Base-by-base conservation (phyloP, 2,888 invertebrate species). In the Campoplex capitator region DNA sequence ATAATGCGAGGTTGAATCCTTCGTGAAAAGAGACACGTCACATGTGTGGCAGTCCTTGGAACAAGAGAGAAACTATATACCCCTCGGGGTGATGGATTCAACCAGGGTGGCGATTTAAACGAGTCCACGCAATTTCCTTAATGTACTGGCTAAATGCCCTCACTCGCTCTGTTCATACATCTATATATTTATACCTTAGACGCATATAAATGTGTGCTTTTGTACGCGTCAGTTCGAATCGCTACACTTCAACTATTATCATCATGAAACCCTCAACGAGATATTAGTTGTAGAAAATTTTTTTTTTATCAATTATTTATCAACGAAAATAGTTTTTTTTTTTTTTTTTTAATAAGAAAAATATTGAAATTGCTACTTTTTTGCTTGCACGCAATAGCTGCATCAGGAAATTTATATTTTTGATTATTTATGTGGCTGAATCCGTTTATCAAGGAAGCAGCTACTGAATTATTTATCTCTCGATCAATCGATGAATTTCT, bases 121-220 rank as follows among this genome's bases (percentile, higher is more conserved):
- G 91, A 92, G 91, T 91, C 91, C 90, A 91, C 92, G 93, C 94
- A 94, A 94, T 94, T 93, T 94, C 91, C 93, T 94, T 94, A 94
- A 94, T 94, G 94, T 93, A 94, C 94, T 94, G 89, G 92, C 92
- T 93, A 92, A 94, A 93, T 91, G 92, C 89, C 91, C 90, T 89
- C 48, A 71, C 79, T 76, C 86, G 48, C 79, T 73, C 18, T 28
- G 18, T 56, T 23, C 18, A 73, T 58, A 23, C 32, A 71, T 62
- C 58, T 58, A 67, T 76, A 81, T 71, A 54, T 38, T 35, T 56
- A 18, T 58, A 58, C n/a, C 71, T 78, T 42, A 16, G 32, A 62
- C 13, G 28, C 23, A 23, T 23, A 45, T 71, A n/a, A 35, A 42
- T 28, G 58, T 42, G 9, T 77, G 62, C 42, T 11, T 18, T 62